phyloP scores from a whole-genome alignment of 2,113 vertebrate species.

The Podocnemis expansa region DNA sequence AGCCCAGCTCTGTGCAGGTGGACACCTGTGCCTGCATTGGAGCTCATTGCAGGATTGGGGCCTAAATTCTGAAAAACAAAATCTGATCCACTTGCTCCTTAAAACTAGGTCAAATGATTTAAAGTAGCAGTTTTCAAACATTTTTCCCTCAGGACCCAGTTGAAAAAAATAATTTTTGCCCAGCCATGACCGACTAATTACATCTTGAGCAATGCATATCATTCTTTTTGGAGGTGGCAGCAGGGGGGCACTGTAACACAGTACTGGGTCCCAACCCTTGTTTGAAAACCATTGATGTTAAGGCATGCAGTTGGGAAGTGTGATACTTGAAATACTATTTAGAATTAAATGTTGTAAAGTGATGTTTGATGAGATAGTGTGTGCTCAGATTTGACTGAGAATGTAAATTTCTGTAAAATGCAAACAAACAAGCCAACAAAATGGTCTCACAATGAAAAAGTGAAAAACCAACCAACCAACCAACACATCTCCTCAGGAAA shows the following conservation, averaged over 20 bases:
- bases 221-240: no score
- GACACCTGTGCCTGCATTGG: accelerated
- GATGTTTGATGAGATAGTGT: accelerated
- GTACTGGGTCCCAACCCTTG: no score
- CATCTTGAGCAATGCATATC: no score
- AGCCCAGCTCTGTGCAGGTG: neutral
- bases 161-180: no score
- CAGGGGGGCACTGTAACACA: no score
- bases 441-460: neutral
- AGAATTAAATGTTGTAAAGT: accelerated
- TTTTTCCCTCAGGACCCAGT: no score
- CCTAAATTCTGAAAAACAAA: neutral
- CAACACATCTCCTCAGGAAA: accelerated
- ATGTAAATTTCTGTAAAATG: neutral
- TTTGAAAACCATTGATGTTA: no score
- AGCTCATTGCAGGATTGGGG: neutral
- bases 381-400: neutral
- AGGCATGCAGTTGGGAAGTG: accelerated
- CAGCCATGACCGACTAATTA: no score
- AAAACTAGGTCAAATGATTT: neutral
- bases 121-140: no score
- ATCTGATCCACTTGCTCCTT: neutral
- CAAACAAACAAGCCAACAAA: neutral
- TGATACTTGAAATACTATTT: neutral
- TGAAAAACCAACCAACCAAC: neutral